These are phyloP conservation scores for Pocillopora damicornis DNA, from an alignment of 64 coral and sea anemone genomes.

Conservation along the genomic window DNA sequence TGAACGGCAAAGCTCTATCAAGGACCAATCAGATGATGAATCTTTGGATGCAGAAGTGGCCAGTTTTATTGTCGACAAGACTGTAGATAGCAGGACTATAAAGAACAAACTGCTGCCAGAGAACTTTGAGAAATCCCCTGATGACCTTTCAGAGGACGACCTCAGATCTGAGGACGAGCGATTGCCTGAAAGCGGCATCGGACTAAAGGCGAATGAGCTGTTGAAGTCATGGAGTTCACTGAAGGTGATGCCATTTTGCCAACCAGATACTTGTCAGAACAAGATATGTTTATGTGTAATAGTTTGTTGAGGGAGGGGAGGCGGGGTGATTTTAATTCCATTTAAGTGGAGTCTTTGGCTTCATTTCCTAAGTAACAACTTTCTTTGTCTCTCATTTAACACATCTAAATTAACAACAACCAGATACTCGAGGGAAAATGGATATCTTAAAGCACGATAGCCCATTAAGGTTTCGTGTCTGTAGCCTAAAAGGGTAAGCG, in stretches of 20 bases:
- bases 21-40: slow-evolving; percentile 61
- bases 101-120: slow-evolving; percentile 52
- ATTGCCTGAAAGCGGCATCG: slow-evolving; percentile 59
- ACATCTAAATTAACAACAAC: no score
- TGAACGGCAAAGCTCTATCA: slow-evolving; percentile 35
- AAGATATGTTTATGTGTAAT: no score
- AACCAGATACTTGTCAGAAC: no score
- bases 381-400: no score
- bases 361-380: no score
- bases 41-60: slow-evolving; percentile 47
- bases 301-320: no score
- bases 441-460: no score
- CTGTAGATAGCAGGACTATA: background rate
- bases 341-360: no score
- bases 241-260: slow-evolving; percentile 47
- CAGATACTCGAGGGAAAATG: no score
- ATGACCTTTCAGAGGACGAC: slow-evolving; percentile 94
- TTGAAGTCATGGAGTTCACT: slow-evolving; percentile 87
- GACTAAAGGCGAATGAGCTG: slow-evolving; percentile 61
- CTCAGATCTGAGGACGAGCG: slow-evolving; percentile 75
- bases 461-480: no score
- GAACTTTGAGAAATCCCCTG: slow-evolving; percentile 72
- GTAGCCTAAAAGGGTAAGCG: no score
- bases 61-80: slow-evolving; percentile 51
- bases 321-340: no score